Evolutionary conservation across 2,797 vertebrate genomes (phyloP).

Genomic region (Oreonectes daqikongensis): DNA sequence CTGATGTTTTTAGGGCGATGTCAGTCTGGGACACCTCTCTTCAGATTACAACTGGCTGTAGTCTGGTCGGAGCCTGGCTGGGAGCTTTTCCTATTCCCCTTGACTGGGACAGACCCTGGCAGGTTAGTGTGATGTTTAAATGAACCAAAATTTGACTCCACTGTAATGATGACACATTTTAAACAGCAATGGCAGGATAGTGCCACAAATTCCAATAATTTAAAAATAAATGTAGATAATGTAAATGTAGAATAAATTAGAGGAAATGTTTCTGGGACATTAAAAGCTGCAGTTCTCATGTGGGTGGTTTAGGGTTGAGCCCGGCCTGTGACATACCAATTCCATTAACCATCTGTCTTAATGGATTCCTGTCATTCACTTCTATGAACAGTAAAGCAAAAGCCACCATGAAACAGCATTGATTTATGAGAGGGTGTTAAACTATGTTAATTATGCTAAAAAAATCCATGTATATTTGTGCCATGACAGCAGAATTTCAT

Average conservation of each 20-base stretch:
- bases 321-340: background rate
- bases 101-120: conserved; percentile 80
- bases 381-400: background rate
- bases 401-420: background rate
- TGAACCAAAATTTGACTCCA: background rate
- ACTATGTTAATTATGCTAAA: background rate
- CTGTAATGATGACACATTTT: background rate
- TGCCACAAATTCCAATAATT: no score
- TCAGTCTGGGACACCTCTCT: conserved; percentile 95
- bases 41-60: conserved; percentile 89
- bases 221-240: no score
- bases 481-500: background rate
- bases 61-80: conserved; percentile 88
- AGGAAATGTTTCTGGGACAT: no score
- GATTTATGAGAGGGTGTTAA: background rate
- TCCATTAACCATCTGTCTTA: background rate
- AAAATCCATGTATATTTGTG: background rate
- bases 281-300: no score
- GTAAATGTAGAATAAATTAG: no score
- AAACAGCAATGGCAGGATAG: no score
- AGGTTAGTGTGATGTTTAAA: conserved; percentile 63
- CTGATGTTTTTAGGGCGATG: conserved; percentile 77
- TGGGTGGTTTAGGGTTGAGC: background rate
- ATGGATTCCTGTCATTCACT: background rate
- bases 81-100: conserved; percentile 90